Conservation (phyloP, 2,888 invertebrate genomes). For the Heliothis peltigera region DNA sequence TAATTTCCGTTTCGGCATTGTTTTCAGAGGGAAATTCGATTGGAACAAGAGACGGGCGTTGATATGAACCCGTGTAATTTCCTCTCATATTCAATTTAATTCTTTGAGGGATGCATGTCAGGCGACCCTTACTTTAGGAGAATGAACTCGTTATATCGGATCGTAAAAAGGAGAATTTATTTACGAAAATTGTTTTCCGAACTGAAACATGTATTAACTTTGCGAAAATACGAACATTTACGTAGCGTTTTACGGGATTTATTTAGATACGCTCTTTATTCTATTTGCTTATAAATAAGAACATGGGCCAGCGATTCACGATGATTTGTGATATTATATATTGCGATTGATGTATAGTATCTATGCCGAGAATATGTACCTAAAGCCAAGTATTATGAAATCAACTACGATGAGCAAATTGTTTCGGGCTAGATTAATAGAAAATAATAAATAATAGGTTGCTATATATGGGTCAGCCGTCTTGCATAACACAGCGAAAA, state of each 20-base stretch:
- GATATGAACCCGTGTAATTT: slow-evolving; percentile 85
- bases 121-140: slow-evolving; percentile 68
- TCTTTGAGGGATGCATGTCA: slow-evolving; percentile 81
- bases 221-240: slow-evolving; percentile 44
- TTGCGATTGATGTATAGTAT: not conserved
- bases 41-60: slow-evolving; percentile 80
- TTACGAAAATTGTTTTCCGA: slow-evolving; percentile 69
- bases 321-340: slow-evolving; percentile 4
- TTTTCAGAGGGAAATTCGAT: slow-evolving; percentile 86
- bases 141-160: slow-evolving; percentile 71
- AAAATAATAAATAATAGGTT: not conserved
- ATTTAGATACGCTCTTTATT: slow-evolving; percentile 47
- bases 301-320: slow-evolving; percentile 10
- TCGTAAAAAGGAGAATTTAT: slow-evolving; percentile 73
- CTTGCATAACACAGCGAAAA: not conserved
- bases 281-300: slow-evolving; percentile 39
- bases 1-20: slow-evolving; percentile 87
- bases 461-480: not conserved
- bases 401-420: no score
- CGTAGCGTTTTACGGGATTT: slow-evolving; percentile 44
- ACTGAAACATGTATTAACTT: slow-evolving; percentile 64
- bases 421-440: no score
- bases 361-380: not conserved
- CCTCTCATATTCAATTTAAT: slow-evolving; percentile 86
- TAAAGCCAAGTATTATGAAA: no score